These are phyloP conservation scores for Lethocerus indicus DNA, from an alignment of 1,140 invertebrate species.

Conservation along the genomic window DNA sequence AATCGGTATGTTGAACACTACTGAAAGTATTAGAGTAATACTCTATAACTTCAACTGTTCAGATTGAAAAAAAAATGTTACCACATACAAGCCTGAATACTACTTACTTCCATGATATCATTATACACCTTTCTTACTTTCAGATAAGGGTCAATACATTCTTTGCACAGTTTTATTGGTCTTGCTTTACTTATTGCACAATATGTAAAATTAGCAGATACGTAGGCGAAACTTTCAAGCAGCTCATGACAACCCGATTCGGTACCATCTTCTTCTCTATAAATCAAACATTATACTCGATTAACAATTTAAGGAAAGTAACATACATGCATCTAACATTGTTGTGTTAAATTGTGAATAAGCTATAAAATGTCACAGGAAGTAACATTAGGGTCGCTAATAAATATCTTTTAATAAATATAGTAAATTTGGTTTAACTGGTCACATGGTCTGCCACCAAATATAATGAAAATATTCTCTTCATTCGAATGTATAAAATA, in stretches of 20 bases:
- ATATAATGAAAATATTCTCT: no score
- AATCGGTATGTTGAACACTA: neutral
- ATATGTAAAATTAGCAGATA: constrained; percentile 6
- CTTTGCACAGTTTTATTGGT: constrained; percentile 5
- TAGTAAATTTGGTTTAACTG: no score
- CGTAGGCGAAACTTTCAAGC: constrained; percentile 6
- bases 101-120: constrained; percentile 1
- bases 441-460: no score
- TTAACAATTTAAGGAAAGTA: no score
- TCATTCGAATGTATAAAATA: no score
- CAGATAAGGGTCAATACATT: neutral
- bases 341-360: no score
- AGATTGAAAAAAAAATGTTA: neutral
- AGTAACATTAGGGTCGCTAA: no score
- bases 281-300: no score
- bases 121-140: constrained; percentile 3
- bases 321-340: no score
- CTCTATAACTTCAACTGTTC: neutral
- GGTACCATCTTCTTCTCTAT: no score
- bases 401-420: no score
- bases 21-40: neutral
- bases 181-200: constrained; percentile 7
- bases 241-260: constrained; percentile 2
- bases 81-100: neutral
- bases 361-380: no score